phyloP scores from a whole-genome alignment of 2,888 invertebrate species.

The Caenorhabditis sp. region DNA sequence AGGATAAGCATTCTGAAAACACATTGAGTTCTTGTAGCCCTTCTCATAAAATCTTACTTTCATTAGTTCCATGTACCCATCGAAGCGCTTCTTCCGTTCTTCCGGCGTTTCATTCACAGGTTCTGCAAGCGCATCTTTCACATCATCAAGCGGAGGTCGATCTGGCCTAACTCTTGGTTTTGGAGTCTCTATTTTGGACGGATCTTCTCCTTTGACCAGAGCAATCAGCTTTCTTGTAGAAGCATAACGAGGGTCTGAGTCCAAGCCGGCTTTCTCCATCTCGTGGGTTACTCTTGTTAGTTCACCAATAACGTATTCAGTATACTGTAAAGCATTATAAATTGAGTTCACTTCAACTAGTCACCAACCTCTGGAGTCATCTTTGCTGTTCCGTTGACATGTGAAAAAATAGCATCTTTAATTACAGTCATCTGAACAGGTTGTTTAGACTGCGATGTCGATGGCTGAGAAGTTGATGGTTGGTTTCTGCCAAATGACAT shows the following conservation, averaged over 20 bases:
- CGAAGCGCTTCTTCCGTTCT: slow-evolving; percentile 5
- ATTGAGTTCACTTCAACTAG: too few relatives aligned
- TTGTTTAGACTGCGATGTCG: background rate
- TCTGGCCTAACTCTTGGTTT: background rate
- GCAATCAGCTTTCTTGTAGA: slow-evolving; percentile 23
- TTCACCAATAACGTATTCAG: slow-evolving; percentile 10
- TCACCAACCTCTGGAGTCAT: slow-evolving; percentile 38
- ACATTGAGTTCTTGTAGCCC: background rate
- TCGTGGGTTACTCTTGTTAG: slow-evolving; percentile 14
- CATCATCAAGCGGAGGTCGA: background rate
- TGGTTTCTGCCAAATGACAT: slow-evolving; percentile 4
- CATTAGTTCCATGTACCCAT: slow-evolving; percentile 11
- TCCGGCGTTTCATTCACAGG: slow-evolving; percentile 20
- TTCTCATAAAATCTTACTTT: background rate
- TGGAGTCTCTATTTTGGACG: background rate
- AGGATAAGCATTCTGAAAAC: slow-evolving; percentile 36
- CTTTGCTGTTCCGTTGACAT: slow-evolving; percentile 21
- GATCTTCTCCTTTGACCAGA: slow-evolving; percentile 19
- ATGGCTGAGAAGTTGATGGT: background rate
- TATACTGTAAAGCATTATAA: slow-evolving; percentile 17
- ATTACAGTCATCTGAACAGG: slow-evolving; percentile 9
- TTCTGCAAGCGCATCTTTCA: background rate
- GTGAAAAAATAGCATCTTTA: slow-evolving; percentile 32
- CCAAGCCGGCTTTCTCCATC: slow-evolving; percentile 23
- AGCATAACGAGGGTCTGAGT: slow-evolving; percentile 4